Conservation (phyloP, 1,140 invertebrate species). For the Diorhabda sublineata region DNA sequence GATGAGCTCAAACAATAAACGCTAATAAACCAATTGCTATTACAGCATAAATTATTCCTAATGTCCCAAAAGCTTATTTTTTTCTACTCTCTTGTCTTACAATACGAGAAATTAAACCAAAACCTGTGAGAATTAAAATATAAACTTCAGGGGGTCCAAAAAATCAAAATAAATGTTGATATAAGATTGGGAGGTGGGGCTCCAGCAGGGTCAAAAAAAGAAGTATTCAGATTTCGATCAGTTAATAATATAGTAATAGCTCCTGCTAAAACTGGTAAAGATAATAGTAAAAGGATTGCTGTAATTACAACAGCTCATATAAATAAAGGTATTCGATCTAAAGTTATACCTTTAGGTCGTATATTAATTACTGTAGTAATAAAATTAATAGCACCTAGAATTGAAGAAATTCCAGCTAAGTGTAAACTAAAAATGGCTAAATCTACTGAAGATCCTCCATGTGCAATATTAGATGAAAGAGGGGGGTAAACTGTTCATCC, state of each 20-base stretch:
- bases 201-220: slow-evolving; percentile 63
- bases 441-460: slow-evolving; percentile 60
- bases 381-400: slow-evolving; percentile 65
- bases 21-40: slow-evolving; percentile 61
- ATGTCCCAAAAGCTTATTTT: slow-evolving; percentile 56
- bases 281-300: slow-evolving; percentile 59
- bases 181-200: slow-evolving; percentile 61
- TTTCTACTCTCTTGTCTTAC: slow-evolving; percentile 56
- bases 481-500: slow-evolving; percentile 69
- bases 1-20: slow-evolving; percentile 67
- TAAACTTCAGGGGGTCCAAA: slow-evolving; percentile 76
- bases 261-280: slow-evolving; percentile 66
- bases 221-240: slow-evolving; percentile 67
- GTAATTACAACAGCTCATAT: slow-evolving; percentile 66
- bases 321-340: slow-evolving; percentile 58
- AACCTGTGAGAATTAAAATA: slow-evolving; percentile 65
- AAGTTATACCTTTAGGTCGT: slow-evolving; percentile 46
- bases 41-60: slow-evolving; percentile 64
- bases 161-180: slow-evolving; percentile 77
- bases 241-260: slow-evolving; percentile 69
- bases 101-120: slow-evolving; percentile 63
- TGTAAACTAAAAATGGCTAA: slow-evolving; percentile 65
- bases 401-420: slow-evolving; percentile 62
- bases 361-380: slow-evolving; percentile 60
- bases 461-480: slow-evolving; percentile 54